Base-by-base conservation (phyloP, 1,140 invertebrate genomes). In the Danaus melanippus region DNA sequence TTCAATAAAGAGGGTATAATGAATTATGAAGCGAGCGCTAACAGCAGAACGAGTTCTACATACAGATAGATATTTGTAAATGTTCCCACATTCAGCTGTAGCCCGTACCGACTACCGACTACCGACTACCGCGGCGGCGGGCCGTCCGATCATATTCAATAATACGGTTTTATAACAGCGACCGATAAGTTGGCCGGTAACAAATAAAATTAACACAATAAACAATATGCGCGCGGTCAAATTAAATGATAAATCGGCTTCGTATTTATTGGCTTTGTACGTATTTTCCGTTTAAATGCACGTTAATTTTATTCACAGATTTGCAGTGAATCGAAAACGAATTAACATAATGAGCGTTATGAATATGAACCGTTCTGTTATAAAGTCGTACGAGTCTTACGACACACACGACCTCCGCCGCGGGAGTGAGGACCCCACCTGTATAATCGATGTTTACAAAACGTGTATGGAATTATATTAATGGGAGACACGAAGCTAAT, bases 261-360 rank as follows among this genome's bases (percentile, higher is more conserved):
- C 72, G 68, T 66, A 68, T 78, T 78, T 76, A 81, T 81, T 84
- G 78, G 74, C 72, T 75, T 73, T 76, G 77, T 80, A 71, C 76
- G 79, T 72, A 81, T 82, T 84, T 84, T 76, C 68, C 76, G 72
- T 79, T 82, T 84, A 82, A 82, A 78, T 73, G 74, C 73, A 82
- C 81, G 78, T 79, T 84, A 79, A 84, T 84, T 80, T 82, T 79
- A 77, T 84, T 79, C 81, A 73, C 81, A 75, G 81, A 84, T 82
- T 81, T 71, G 69, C 72, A 71, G 76, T 75, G 81, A 79, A 80
- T 80, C 76, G 79, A 71, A 71, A 74, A 75, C 72, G 72, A 73
- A 84, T 84, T 82, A 84, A 79, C 79, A 84, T 84, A 84, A 82
- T 81, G 66, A 72, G 67, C 65, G 60, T 72, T 72, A 66, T 67